Conservation (phyloP, 1,140 invertebrate genomes). For the Brachionus rubens region DNA sequence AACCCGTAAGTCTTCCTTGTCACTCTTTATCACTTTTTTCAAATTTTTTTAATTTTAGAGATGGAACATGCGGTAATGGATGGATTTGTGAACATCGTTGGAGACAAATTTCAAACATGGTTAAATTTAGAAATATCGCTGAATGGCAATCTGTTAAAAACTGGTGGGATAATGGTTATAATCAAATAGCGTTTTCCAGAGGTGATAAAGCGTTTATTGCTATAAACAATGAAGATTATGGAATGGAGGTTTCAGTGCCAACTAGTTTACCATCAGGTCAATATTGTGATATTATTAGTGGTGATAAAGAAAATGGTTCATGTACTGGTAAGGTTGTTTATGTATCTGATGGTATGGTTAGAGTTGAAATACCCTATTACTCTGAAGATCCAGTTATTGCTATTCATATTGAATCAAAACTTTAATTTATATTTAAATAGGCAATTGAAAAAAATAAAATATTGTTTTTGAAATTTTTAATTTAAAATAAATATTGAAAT, state of each 20-base stretch:
- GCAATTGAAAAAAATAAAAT: too few relatives aligned
- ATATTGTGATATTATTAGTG: slow-evolving; percentile 82
- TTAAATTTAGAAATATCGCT: slow-evolving; percentile 69
- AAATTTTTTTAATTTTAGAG: slow-evolving; percentile 49
- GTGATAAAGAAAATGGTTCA: slow-evolving; percentile 63
- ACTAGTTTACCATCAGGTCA: slow-evolving; percentile 72
- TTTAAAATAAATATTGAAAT: too few relatives aligned
- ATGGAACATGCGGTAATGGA: slow-evolving; percentile 70
- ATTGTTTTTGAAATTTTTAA: too few relatives aligned
- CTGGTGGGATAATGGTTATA: slow-evolving; percentile 51
- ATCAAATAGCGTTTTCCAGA: slow-evolving; percentile 54
- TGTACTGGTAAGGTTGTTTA: slow-evolving; percentile 71
- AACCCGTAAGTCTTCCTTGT: slow-evolving; percentile 54
- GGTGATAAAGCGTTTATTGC: slow-evolving; percentile 54
- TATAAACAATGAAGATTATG: slow-evolving; percentile 51
- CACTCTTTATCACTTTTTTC: background rate
- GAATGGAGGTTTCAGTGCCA: slow-evolving; percentile 50
- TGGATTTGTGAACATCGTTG: slow-evolving; percentile 86
- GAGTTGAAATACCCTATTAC: slow-evolving; percentile 64
- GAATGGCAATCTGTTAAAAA: slow-evolving; percentile 48
- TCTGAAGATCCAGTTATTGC: slow-evolving; percentile 73
- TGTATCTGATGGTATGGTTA: slow-evolving; percentile 69
- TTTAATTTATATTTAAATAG: too few relatives aligned
- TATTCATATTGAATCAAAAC: slow-evolving; percentile 66
- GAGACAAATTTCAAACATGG: slow-evolving; percentile 77